Evolutionary conservation across 1,140 invertebrate genomes (phyloP).

Genomic region (Heliconius hewitsoni): DNA sequence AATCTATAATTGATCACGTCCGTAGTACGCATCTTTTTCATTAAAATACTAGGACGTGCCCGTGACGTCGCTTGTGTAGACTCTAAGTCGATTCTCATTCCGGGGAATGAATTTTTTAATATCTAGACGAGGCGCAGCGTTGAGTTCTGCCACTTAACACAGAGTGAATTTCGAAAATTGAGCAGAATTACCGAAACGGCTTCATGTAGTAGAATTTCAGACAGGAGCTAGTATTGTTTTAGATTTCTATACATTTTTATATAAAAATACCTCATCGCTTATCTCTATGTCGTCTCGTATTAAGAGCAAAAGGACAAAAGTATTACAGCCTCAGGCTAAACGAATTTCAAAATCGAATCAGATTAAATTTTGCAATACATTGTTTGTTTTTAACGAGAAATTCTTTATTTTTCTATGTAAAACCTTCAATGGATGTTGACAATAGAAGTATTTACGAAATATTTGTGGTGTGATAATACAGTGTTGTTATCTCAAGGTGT

Average conservation of each 20-base stretch:
- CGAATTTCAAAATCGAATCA: background rate
- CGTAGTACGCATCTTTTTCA: too few relatives aligned
- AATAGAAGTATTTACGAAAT: background rate
- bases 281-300: conserved; percentile 12
- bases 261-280: conserved; percentile 11
- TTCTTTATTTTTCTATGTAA: background rate
- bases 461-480: conserved; percentile 19
- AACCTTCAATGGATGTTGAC: background rate
- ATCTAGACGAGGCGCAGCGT: background rate
- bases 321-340: conserved; percentile 1
- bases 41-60: too few relatives aligned
- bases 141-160: background rate
- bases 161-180: background rate
- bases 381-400: background rate
- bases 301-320: conserved; percentile 23
- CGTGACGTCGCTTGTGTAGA: too few relatives aligned
- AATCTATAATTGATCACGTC: background rate
- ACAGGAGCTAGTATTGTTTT: background rate
- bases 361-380: background rate
- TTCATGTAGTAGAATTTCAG: background rate
- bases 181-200: background rate
- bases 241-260: background rate
- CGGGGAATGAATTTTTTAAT: background rate
- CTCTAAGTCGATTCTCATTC: background rate
- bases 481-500: conserved; percentile 44